These are phyloP conservation scores for Invenusta paracnida DNA, from an alignment of 2,888 invertebrate species.

Conservation along the genomic window DNA sequence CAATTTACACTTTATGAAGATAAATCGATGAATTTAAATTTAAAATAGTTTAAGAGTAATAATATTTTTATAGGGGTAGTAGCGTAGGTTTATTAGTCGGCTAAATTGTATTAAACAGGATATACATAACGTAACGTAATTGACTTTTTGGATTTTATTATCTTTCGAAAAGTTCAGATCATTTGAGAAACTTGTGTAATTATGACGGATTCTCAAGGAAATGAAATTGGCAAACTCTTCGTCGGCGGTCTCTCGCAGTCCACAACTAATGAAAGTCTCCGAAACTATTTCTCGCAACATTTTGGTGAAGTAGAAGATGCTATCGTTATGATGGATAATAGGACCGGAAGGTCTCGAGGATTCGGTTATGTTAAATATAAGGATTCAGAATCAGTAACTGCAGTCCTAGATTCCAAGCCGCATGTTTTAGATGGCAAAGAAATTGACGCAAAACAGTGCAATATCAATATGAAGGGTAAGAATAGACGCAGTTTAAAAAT, in stretches of 20 bases:
- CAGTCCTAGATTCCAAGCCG: conserved; percentile 37
- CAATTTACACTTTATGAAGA: too few species aligned
- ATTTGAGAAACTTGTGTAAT: not conserved
- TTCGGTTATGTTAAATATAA: conserved; percentile 44
- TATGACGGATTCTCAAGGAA: conserved; percentile 38
- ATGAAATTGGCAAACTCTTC: conserved; percentile 43
- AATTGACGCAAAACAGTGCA: conserved; percentile 44
- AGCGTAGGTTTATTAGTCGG: not conserved
- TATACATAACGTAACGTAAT: not conserved
- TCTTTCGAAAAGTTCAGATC: not conserved
- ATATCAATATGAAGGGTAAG: conserved; percentile 44
- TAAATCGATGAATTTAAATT: not conserved
- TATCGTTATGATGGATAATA: conserved; percentile 44
- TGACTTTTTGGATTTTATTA: not conserved
- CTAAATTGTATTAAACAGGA: not conserved
- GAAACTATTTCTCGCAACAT: conserved; percentile 38
- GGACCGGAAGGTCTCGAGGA: conserved; percentile 41
- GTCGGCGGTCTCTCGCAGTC: conserved; percentile 40
- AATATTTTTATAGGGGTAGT: not conserved
- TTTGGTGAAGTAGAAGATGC: conserved; percentile 43
- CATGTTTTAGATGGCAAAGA: conserved; percentile 43
- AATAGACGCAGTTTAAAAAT: conserved; percentile 44
- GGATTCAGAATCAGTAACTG: conserved; percentile 15
- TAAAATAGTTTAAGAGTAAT: not conserved
- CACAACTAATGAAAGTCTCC: conserved; percentile 42